Conservation (phyloP, 2,888 invertebrate species). For the Microplitis deprimator region DNA sequence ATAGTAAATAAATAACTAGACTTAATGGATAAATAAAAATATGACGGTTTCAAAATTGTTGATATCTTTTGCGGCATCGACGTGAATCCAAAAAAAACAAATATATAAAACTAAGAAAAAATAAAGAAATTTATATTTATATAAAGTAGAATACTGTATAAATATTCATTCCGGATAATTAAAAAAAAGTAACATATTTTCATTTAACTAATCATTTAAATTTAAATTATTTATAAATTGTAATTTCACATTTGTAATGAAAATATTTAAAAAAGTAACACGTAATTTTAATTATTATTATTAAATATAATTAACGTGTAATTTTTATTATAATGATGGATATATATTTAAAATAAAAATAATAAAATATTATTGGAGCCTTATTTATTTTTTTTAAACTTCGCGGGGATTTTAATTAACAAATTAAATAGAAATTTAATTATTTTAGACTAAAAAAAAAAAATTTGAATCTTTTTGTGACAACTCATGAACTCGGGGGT, state of each 20-base stretch:
- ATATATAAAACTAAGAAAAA: conserved; percentile 4
- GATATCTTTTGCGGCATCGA: background rate
- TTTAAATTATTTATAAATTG: conserved; percentile 2
- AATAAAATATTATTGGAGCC: conserved; percentile 40
- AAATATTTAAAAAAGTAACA: conserved; percentile 21
- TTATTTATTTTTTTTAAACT: conserved; percentile 42
- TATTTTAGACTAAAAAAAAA: no score
- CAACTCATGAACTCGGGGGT: no score
- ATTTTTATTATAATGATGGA: conserved; percentile 38
- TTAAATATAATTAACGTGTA: conserved; percentile 36
- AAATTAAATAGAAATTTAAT: no score
- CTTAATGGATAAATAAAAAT: background rate
- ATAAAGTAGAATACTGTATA: conserved; percentile 33
- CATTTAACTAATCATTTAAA: background rate
- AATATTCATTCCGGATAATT: background rate
- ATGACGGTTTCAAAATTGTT: background rate
- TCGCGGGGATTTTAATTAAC: no score
- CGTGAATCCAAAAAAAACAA: conserved; percentile 4
- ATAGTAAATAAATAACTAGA: background rate
- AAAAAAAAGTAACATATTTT: background rate
- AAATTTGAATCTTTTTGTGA: no score
- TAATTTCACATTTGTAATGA: background rate
- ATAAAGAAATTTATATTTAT: conserved; percentile 14
- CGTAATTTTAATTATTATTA: conserved; percentile 26
- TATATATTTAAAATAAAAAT: conserved; percentile 37